These are phyloP conservation scores for Melitaea athalia DNA, from an alignment of 2,888 invertebrate species.

Conservation along the genomic window DNA sequence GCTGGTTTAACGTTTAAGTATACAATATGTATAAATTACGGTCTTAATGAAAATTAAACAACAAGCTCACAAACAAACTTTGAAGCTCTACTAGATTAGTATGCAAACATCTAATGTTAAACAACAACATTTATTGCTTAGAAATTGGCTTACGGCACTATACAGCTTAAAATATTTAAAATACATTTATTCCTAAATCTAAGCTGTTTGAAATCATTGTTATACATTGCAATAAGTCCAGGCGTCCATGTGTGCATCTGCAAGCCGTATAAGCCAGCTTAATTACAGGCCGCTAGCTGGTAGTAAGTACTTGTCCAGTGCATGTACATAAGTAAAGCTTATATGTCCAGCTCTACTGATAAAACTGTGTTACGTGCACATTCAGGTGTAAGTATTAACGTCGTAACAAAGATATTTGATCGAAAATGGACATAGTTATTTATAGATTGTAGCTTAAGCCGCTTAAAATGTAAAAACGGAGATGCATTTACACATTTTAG, in stretches of 20 bases:
- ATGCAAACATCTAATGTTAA: no score
- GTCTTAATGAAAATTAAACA: no score
- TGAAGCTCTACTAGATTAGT: no score
- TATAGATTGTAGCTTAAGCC: constrained; percentile 25
- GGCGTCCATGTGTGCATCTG: background rate
- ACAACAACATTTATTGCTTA: no score
- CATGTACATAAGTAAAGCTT: constrained; percentile 9
- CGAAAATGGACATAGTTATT: constrained; percentile 2
- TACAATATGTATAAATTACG: no score
- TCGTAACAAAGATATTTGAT: constrained; percentile 1
- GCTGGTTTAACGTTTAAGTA: no score
- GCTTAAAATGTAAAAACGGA: constrained; percentile 18
- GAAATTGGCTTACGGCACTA: no score
- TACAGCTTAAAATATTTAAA: no score
- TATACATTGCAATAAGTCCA: background rate
- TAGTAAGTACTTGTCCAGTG: constrained; percentile 6
- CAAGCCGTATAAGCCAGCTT: background rate
- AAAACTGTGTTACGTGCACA: background rate
- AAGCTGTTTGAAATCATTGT: background rate
- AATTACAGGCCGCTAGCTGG: constrained; percentile 1
- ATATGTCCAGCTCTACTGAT: background rate
- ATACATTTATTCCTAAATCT: background rate
- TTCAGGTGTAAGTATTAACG: background rate
- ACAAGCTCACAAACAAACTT: no score
- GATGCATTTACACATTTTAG: constrained; percentile 21